Evolutionary conservation across 2,888 invertebrate species (phyloP), one percentile per base, ranked within the genome.

Genomic region (Machimus rusticus): DNA sequence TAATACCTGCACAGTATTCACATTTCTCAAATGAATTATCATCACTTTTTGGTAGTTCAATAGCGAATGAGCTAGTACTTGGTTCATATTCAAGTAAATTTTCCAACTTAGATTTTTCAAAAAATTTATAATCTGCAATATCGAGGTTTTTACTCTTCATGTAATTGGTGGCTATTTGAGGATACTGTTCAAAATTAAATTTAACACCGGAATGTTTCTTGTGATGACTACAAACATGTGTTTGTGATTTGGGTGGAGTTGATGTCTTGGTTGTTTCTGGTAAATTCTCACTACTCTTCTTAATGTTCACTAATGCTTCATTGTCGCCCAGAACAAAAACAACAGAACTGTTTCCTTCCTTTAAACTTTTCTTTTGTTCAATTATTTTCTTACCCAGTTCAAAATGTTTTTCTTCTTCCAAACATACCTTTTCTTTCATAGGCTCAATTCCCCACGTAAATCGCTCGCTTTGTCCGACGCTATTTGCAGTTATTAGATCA

Each of bases 121-220:
- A 93, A 89, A 95, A 94, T 89, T 94, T 94, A 88, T 94, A 93
- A 91, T 94, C 94, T 90, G 94, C 91, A 90, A 95, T 93, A 92
- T 95, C 95, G 90, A 95, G 93, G 91, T 95, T 95, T 92, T 95
- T 95, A 23, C 43, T 86, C 92, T 95, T 95, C 95, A 96, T 95
- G 91, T 96, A 96, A 92, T 95, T 95, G 90, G 95, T 95, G 90
- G 95, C 95, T 91, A 95, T 95, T 91, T 95, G 95, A 43, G 95
- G 95, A 93, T 95, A 95, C 92, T 95, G 95, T 92, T 95, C 95
- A 91, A 96, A 95, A 91, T 95, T 95, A 91, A 96, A 96, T 92
- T 95, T 96, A 91, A 95, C 95, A 90, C 95, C 95, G 91, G 95
- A 95, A 94, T 95, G 94, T 93, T 94, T 94, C 90, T 94, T 95